A percentile compares a stretch with the other conserved stretches of the same genome.
These are phyloP conservation scores for Sturnus vulgaris DNA, from an alignment of 2,113 vertebrate species.

Conservation along the genomic window DNA sequence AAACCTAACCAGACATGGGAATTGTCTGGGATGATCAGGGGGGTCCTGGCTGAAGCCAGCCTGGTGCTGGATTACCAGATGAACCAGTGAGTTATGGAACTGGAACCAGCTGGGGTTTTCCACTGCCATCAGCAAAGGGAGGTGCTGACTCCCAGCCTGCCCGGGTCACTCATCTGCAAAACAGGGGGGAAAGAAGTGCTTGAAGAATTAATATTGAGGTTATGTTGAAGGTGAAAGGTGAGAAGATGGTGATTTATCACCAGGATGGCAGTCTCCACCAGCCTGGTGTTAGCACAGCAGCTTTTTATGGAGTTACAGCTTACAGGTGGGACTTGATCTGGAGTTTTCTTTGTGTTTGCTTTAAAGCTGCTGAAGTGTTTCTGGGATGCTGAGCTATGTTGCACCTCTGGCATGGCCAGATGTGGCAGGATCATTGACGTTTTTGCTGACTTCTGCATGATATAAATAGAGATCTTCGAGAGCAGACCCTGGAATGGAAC, in stretches of 20 bases:
- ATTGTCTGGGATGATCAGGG: not conserved
- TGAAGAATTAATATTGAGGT: not conserved
- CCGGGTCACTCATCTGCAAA: not conserved
- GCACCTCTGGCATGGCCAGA: not conserved
- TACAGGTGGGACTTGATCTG: not conserved
- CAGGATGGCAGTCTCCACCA: not conserved
- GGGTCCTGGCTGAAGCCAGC: not conserved
- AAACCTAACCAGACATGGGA: not conserved
- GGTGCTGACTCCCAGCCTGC: not conserved
- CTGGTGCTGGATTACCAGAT: not conserved
- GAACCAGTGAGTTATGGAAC: not conserved
- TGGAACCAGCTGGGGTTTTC: not conserved
- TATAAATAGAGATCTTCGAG: not conserved
- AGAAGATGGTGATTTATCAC: not conserved
- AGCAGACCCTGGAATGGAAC: not conserved
- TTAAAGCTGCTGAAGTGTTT: not conserved
- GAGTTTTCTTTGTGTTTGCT: not conserved
- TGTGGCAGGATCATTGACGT: not conserved
- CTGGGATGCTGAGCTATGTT: not conserved
- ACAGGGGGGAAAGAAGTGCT: not conserved
- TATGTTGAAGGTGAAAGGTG: not conserved
- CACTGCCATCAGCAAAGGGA: not conserved
- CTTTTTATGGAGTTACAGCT: not conserved
- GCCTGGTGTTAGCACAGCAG: not conserved
- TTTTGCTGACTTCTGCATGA: not conserved